phyloP scores from a whole-genome alignment of 2,113 vertebrate genomes.

The Indicator indicator region DNA sequence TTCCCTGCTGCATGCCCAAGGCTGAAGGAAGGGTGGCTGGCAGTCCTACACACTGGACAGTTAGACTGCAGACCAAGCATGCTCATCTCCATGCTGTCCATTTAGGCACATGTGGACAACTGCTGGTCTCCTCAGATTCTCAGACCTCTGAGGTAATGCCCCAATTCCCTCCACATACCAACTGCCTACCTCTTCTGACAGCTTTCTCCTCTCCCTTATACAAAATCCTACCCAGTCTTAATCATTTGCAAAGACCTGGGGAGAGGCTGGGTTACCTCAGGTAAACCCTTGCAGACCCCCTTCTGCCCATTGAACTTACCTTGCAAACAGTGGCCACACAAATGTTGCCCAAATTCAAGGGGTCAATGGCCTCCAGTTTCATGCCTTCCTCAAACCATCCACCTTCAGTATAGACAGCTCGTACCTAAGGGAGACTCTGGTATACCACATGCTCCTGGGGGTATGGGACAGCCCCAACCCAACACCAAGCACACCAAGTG shows the following conservation, averaged over 20 bases:
- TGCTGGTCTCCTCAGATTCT: background rate
- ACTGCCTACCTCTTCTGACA: background rate
- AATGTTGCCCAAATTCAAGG: slow-evolving; percentile 93
- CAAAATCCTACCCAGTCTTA: background rate
- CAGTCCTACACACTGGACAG: background rate
- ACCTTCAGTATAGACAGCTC: slow-evolving; percentile 89
- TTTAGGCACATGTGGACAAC: background rate
- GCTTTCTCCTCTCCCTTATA: background rate
- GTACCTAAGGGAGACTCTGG: slow-evolving; percentile 76
- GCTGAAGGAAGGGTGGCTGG: background rate
- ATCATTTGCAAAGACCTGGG: background rate
- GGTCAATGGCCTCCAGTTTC: slow-evolving; percentile 97
- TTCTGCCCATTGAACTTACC: slow-evolving; percentile 70
- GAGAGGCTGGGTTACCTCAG: background rate
- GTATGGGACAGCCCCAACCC: background rate
- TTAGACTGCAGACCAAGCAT: background rate
- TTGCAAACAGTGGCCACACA: slow-evolving; percentile 95
- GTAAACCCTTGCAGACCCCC: background rate
- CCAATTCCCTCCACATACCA: background rate
- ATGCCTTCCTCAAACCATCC: slow-evolving; percentile 92
- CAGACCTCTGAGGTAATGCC: background rate
- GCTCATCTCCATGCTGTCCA: background rate
- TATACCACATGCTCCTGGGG: background rate
- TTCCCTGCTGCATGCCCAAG: background rate
- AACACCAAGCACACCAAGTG: background rate